These are phyloP conservation scores for Falcunculus frontatus DNA, from an alignment of 2,113 vertebrate species.

Conservation along the genomic window DNA sequence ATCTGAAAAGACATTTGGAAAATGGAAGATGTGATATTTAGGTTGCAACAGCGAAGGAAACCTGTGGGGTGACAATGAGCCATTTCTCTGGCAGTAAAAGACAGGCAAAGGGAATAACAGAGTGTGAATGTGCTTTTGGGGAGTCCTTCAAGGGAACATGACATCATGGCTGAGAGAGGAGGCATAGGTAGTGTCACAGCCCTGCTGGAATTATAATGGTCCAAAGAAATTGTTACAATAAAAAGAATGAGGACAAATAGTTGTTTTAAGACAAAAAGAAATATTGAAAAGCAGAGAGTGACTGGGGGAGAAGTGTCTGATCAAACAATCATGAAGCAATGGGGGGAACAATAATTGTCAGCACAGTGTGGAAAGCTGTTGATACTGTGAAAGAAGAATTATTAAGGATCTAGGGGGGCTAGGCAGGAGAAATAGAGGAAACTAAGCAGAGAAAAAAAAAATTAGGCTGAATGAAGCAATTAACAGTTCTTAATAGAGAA, in stretches of 20 bases:
- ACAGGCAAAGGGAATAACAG: neutral
- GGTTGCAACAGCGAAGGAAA: neutral
- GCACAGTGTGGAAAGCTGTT: neutral
- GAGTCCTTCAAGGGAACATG: neutral
- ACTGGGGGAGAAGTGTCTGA: neutral
- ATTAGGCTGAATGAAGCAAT: constrained; percentile 11
- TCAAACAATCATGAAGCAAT: neutral
- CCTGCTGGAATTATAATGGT: neutral
- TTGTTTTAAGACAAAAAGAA: neutral
- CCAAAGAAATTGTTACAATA: neutral
- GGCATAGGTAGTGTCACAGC: neutral
- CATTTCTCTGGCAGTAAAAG: neutral
- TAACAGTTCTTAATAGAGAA: constrained; percentile 28
- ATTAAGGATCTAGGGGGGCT: neutral
- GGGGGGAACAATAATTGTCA: neutral
- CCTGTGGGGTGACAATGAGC: neutral
- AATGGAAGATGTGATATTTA: neutral
- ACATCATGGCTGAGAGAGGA: neutral
- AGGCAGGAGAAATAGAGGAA: neutral
- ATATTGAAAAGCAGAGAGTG: neutral
- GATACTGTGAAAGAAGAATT: neutral
- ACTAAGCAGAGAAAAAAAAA: neutral
- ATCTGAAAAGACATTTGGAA: neutral
- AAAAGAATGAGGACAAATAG: neutral
- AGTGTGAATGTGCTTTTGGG: neutral